Conservation (phyloP, 2,888 invertebrate genomes). For the Malthinus flaveolus region DNA sequence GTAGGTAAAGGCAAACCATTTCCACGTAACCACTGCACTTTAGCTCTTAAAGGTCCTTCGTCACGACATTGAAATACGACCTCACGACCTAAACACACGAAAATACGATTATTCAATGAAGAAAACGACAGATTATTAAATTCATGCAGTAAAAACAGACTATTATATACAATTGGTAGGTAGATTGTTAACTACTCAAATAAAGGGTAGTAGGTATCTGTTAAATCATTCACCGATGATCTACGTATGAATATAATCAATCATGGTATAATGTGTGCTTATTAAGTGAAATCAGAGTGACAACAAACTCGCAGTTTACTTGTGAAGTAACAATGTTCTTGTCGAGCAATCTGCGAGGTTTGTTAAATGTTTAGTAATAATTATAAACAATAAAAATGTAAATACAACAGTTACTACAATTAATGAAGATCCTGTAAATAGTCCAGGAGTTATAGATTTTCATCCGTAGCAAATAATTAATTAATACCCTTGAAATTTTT, state of each 20-base stretch:
- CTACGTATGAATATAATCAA: conserved; percentile 8
- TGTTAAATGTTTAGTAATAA: too few species aligned
- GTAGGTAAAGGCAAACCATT: conserved; percentile 73
- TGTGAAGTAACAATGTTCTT: too few species aligned
- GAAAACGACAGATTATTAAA: not conserved
- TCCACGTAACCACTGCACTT: conserved; percentile 75
- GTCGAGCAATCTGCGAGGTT: too few species aligned
- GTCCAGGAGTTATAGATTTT: too few species aligned
- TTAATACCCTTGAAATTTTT: too few species aligned
- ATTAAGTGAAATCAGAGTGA: conserved; percentile 8
- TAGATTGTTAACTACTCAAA: conserved; percentile 7
- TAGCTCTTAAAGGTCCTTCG: conserved; percentile 77
- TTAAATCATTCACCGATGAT: conserved; percentile 16
- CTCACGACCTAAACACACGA: conserved; percentile 67
- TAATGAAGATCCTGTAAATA: too few species aligned
- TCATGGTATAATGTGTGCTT: conserved; percentile 4
- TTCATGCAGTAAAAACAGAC: not conserved
- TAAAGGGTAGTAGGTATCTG: conserved; percentile 5
- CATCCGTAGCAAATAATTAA: too few species aligned
- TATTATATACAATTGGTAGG: conserved; percentile 9
- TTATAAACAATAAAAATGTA: too few species aligned
- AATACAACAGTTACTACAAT: too few species aligned
- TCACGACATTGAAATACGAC: conserved; percentile 93
- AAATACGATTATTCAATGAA: not conserved
- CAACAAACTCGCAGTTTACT: not conserved